Evolutionary conservation across 2,113 vertebrate species (phyloP).

Genomic region (Sapayoa aenigma): DNA sequence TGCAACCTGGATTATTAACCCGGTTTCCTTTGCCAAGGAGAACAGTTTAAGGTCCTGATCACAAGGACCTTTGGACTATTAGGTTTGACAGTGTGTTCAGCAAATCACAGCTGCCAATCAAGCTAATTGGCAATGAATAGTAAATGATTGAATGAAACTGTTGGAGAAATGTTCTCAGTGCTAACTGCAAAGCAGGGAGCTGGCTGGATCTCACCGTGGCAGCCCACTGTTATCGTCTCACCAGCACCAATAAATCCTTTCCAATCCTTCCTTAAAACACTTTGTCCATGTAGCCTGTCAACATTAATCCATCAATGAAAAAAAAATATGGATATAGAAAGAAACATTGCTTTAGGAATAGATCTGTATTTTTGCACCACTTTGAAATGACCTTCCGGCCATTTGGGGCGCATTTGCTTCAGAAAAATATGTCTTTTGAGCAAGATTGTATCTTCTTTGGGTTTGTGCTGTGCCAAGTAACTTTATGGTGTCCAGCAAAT

Average conservation of each 20-base stretch:
- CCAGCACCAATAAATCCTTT: slow-evolving; percentile 60
- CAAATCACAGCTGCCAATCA: slow-evolving; percentile 52
- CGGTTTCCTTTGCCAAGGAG: slow-evolving; percentile 30
- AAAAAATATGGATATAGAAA: slow-evolving; percentile 32
- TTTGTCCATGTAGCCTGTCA: slow-evolving; percentile 57
- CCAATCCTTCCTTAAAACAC: slow-evolving; percentile 65
- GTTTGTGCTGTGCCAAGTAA: slow-evolving; percentile 17
- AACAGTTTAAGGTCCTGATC: slow-evolving; percentile 43
- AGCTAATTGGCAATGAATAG: slow-evolving; percentile 49
- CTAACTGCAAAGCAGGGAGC: not conserved
- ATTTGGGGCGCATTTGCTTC: not conserved
- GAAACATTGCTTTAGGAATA: slow-evolving; percentile 34
- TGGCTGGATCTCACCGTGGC: slow-evolving; percentile 10
- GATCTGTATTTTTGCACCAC: slow-evolving; percentile 40
- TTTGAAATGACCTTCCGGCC: slow-evolving; percentile 35
- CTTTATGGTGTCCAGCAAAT: not conserved
- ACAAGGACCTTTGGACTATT: slow-evolving; percentile 28
- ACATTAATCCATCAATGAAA: slow-evolving; percentile 46
- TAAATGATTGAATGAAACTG: slow-evolving; percentile 26
- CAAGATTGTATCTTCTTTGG: not conserved
- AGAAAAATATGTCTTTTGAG: not conserved
- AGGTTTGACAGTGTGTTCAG: slow-evolving; percentile 13
- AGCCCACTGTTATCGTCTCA: slow-evolving; percentile 57
- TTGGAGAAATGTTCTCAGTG: not conserved
- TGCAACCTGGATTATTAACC: slow-evolving; percentile 46